These are phyloP conservation scores for Polyommatus iphigenia DNA, from an alignment of 2,888 invertebrate genomes.

Conservation along the genomic window DNA sequence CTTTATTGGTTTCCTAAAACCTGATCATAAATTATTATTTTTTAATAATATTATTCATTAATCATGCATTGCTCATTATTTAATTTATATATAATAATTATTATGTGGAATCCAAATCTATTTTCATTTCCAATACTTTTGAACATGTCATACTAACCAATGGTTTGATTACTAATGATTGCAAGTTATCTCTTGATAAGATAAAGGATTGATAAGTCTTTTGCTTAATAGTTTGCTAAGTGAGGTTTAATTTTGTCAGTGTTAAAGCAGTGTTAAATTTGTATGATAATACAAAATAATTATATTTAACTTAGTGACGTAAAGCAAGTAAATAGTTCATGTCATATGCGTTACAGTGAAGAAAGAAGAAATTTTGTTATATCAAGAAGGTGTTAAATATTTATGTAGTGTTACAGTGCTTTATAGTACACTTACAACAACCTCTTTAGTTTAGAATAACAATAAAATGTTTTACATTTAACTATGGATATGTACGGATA, in stretches of 20 bases:
- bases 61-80: neutral
- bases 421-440: neutral
- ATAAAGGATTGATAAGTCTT: constrained; percentile 20
- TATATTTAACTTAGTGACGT: neutral
- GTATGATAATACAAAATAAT: neutral
- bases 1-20: no score
- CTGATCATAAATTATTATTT: no score
- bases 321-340: neutral
- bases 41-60: no score
- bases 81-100: neutral
- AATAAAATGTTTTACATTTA: neutral
- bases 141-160: constrained; percentile 11
- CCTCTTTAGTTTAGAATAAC: neutral
- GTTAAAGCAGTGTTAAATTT: neutral
- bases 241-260: constrained; percentile 12
- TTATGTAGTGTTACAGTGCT: neutral
- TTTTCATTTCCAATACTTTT: constrained; percentile 2
- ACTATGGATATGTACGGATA: no score
- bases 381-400: neutral
- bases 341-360: neutral
- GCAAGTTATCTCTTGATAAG: constrained; percentile 26
- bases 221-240: neutral
- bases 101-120: neutral
- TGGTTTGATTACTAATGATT: constrained; percentile 29
- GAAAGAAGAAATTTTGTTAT: neutral